Conservation (phyloP, 2,888 invertebrate species). For the Drosophila macrospina region DNA sequence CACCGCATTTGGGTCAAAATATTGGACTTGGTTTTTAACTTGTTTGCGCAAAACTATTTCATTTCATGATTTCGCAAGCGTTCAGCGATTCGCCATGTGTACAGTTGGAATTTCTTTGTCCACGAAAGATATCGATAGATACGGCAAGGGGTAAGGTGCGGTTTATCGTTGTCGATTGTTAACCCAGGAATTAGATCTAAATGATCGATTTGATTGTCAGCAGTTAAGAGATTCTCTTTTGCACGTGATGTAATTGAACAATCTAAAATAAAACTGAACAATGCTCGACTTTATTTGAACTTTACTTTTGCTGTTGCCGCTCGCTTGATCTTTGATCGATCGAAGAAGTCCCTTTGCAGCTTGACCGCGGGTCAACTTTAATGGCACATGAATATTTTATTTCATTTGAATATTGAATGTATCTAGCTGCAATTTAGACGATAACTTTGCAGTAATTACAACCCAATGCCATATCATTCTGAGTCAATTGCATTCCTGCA, state of each 20-base stretch:
- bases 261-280: background rate
- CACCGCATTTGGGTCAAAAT: conserved; percentile 59
- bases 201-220: background rate
- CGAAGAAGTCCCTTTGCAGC: conserved; percentile 9
- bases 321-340: conserved; percentile 3
- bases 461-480: conserved; percentile 44
- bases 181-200: background rate
- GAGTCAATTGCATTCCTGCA: conserved; percentile 46
- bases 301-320: background rate
- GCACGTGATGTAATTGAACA: background rate
- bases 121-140: conserved; percentile 1
- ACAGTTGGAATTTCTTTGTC: conserved; percentile 18
- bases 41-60: conserved; percentile 54
- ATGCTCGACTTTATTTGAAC: background rate
- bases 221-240: background rate
- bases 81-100: conserved; percentile 20
- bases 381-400: background rate
- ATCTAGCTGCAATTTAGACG: conserved; percentile 1
- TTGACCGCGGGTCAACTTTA: conserved; percentile 18
- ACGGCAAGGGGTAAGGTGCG: background rate
- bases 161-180: background rate
- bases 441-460: background rate
- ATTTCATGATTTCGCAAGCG: conserved; percentile 28
- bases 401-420: conserved; percentile 11
- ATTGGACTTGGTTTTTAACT: conserved; percentile 59